Evolutionary conservation across 2,888 invertebrate species (phyloP), one percentile per base, ranked within the genome.

Genomic region (Carterocephalus palaemon): DNA sequence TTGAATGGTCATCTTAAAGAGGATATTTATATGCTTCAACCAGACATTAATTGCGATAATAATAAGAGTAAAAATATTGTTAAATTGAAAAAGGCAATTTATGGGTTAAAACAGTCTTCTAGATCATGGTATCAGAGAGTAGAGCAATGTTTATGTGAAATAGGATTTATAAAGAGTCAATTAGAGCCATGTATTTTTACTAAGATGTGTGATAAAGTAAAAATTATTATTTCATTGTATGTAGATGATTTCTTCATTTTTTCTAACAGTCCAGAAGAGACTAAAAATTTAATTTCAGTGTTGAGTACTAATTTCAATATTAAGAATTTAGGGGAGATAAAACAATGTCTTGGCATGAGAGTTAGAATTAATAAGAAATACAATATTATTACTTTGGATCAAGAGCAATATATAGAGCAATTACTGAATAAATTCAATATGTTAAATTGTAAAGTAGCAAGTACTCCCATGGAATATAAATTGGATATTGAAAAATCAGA

Each of bases 1-100:
- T 15, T 39, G 16, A 51, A 51, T 42, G 49, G 53, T 3, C 6
- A 39, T n/a, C 19, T 49, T 10, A 17, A 49, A 37, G 47, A 48
- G 42, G 28, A 22, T 31, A 31, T 48, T n/a, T 48, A 45, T 10
- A 52, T 49, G 36, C 3, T 16, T 1, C 26, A 37, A 16, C 48
- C 43, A 31, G 26, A 42, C 20, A n/a, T 7, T 8, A n/a, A 24
- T 3, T 24, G 24, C n/a, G 9, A 12, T 20, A 10, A 19, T 9
- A 24, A 40, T 19, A 37, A 48, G 22, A 48, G n/a, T 5, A 9
- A 24, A 3, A 24, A 24, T 5, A 3, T 24, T 19, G 4, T 19
- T 4, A 19, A 19, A 5, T 6, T 19, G 19, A 19, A 19, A 4
- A 28, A 12, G 6, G 47, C 47, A 1, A 48, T 48, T n/a, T 48